Evolutionary conservation across 2,113 vertebrate genomes (phyloP).

Genomic region (Melanocharis versteri): DNA sequence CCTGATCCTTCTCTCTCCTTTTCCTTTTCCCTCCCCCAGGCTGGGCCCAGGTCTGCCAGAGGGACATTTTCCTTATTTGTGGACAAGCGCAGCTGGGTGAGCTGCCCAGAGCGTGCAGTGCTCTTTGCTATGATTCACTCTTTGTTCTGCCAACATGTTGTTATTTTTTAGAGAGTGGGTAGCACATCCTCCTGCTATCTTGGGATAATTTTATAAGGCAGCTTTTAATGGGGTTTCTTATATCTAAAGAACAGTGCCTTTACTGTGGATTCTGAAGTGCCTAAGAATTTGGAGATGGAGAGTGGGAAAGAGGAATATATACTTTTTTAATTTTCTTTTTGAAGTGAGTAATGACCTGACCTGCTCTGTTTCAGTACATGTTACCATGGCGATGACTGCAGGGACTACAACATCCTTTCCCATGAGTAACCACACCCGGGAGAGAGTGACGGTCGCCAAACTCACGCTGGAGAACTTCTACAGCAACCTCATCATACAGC

Average conservation of each 20-base stretch:
- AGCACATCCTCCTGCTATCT: neutral
- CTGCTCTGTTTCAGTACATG: conserved; percentile 68
- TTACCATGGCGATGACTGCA: conserved; percentile 95
- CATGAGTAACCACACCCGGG: conserved; percentile 98
- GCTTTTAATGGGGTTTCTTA: neutral
- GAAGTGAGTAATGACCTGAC: conserved; percentile 37
- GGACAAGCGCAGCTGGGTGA: neutral
- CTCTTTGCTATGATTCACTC: neutral
- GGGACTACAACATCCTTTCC: conserved; percentile 87
- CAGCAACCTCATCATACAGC: conserved; percentile 96
- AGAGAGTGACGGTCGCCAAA: conserved; percentile 97
- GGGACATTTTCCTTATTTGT: neutral
- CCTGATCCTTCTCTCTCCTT: neutral
- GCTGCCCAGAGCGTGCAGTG: neutral
- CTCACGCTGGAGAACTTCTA: conserved; percentile 98
- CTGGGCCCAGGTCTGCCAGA: neutral
- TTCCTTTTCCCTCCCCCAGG: neutral
- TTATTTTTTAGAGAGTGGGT: neutral
- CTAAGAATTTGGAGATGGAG: neutral
- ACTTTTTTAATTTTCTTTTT: neutral
- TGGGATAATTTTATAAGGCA: neutral
- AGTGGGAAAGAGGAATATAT: neutral
- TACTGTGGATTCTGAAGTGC: neutral
- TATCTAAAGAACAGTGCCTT: neutral
- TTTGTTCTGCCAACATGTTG: neutral